These are phyloP conservation scores for Drosophila pallidifrons DNA, from an alignment of 1,140 invertebrate genomes.

Conservation along the genomic window DNA sequence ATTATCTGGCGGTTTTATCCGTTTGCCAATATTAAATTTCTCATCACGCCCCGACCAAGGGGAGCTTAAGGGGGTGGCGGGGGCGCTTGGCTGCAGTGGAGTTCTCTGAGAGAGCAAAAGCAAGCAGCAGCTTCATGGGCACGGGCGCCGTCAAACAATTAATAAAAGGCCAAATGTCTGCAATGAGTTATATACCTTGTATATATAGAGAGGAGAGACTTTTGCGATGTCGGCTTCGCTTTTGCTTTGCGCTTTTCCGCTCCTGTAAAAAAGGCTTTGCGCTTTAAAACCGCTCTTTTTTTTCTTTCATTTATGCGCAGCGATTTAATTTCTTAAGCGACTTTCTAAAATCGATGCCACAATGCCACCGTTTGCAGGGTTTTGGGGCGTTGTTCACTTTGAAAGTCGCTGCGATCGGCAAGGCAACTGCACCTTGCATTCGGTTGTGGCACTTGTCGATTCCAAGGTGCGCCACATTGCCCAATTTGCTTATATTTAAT, in stretches of 20 bases:
- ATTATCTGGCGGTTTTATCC: constrained; percentile 83
- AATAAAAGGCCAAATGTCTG: constrained; percentile 84
- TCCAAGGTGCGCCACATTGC: constrained; percentile 32
- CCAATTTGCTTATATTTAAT: neutral
- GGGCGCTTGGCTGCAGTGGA: neutral
- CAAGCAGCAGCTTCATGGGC: constrained; percentile 66
- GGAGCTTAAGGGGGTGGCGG: constrained; percentile 18
- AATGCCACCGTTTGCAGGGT: constrained; percentile 62
- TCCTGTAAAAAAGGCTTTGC: constrained; percentile 47
- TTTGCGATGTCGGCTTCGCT: constrained; percentile 39
- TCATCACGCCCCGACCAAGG: constrained; percentile 76
- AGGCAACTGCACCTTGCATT: constrained; percentile 47
- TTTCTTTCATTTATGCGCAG: constrained; percentile 34
- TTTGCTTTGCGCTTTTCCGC: constrained; percentile 54
- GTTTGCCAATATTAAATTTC: constrained; percentile 84
- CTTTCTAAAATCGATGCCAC: constrained; percentile 78
- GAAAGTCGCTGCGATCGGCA: constrained; percentile 21
- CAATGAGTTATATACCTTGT: constrained; percentile 74
- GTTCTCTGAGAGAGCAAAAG: constrained; percentile 32
- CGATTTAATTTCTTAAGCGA: constrained; percentile 49
- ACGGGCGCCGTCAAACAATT: constrained; percentile 83
- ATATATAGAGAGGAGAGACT: constrained; percentile 49
- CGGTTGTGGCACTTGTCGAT: constrained; percentile 9
- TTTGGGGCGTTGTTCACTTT: constrained; percentile 43
- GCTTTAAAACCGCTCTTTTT: constrained; percentile 56